These are phyloP conservation scores for Orchesellides sinensis DNA, from an alignment of 2,888 invertebrate genomes.

Conservation along the genomic window DNA sequence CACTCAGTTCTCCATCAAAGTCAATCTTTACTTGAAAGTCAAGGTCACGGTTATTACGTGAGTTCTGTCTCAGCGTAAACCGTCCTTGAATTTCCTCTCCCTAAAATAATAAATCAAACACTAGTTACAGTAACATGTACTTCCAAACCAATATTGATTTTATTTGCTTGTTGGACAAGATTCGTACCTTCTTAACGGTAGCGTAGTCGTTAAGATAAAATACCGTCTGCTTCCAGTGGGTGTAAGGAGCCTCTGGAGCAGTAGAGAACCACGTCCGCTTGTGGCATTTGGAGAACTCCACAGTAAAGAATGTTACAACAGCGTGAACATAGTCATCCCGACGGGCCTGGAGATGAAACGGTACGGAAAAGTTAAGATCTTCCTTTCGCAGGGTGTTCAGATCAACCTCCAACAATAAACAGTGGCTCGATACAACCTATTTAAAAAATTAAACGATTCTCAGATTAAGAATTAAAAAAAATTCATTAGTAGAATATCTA, in stretches of 20 bases:
- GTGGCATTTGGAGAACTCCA: conserved; percentile 99
- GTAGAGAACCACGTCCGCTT: conserved; percentile 99
- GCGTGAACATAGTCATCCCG: conserved; percentile 98
- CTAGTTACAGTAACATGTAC: background rate
- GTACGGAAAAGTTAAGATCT: conserved; percentile 94
- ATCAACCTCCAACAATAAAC: conserved; percentile 97
- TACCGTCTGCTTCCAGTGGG: conserved; percentile 99
- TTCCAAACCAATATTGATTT: background rate
- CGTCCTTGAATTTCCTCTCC: conserved; percentile 92
- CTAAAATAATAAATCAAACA: conserved; percentile 56
- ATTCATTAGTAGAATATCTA: background rate
- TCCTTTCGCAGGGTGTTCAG: conserved; percentile 97
- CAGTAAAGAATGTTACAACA: conserved; percentile 98
- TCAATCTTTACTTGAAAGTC: conserved; percentile 96
- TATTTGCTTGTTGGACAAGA: background rate
- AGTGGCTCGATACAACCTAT: conserved; percentile 95
- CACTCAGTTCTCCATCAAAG: conserved; percentile 93
- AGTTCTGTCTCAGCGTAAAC: conserved; percentile 97
- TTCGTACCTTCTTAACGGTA: conserved; percentile 91
- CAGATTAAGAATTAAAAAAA: background rate
- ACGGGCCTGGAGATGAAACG: conserved; percentile 86
- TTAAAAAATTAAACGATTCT: background rate
- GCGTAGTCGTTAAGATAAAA: conserved; percentile 98
- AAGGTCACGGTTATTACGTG: conserved; percentile 96
- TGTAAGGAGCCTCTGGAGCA: conserved; percentile 97